phyloP scores from a whole-genome alignment of 1,140 invertebrate genomes.

The Polypedilum vanderplanki region DNA sequence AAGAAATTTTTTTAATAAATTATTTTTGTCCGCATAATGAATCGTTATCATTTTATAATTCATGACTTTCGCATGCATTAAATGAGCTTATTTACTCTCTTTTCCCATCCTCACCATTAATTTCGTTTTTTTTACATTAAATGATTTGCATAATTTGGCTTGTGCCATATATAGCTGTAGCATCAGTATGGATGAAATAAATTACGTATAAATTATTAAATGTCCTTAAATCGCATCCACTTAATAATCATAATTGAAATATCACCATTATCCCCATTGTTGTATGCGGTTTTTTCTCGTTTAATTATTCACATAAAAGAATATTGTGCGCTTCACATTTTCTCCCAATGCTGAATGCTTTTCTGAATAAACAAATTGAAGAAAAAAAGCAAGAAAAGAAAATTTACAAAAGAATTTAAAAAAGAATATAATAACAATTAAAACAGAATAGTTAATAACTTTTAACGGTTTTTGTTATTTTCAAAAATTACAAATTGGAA shows the following conservation, averaged over 20 bases:
- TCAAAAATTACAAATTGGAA: too few relatives aligned
- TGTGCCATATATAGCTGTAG: not conserved
- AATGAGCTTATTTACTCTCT: not conserved
- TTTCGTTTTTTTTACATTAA: not conserved
- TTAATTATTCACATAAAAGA: too few relatives aligned
- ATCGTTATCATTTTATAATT: slow-evolving; percentile 14
- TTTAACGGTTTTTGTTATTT: too few relatives aligned
- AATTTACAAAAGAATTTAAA: too few relatives aligned
- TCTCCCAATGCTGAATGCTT: not conserved
- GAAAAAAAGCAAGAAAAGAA: not conserved
- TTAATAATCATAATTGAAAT: slow-evolving; percentile 9
- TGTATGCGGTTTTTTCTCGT: not conserved
- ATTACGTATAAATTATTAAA: slow-evolving; percentile 15
- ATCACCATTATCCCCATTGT: not conserved
- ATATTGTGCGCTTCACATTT: not conserved
- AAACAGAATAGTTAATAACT: too few relatives aligned
- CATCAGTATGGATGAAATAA: not conserved
- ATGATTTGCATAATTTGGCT: slow-evolving; percentile 4
- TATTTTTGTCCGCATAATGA: not conserved
- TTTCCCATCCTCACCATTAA: not conserved
- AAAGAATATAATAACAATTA: too few relatives aligned
- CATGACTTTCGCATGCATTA: slow-evolving; percentile 6
- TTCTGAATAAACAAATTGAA: too few relatives aligned
- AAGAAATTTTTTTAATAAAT: not conserved
- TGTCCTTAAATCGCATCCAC: slow-evolving; percentile 2